A percentile compares a stretch with the other conserved stretches of the same genome.
Evolutionary conservation across 2,797 vertebrate genomes (phyloP).

Genomic region (Argentina silus): DNA sequence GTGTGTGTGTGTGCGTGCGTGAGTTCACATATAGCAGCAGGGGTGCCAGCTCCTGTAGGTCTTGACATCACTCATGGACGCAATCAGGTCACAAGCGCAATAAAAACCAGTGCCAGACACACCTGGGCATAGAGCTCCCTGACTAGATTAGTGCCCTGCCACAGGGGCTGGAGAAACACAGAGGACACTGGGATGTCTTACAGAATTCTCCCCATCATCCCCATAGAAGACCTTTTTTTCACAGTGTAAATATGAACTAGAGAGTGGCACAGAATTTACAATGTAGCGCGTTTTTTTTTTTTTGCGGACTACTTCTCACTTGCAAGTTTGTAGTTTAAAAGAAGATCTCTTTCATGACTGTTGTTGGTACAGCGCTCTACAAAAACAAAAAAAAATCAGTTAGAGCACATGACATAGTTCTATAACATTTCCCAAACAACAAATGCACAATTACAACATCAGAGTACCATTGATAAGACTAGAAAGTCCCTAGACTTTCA

Average conservation of each 20-base stretch:
- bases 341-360: no score
- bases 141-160: slow-evolving; percentile 52
- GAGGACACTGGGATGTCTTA: slow-evolving; percentile 47
- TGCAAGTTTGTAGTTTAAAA: no score
- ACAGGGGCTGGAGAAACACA: slow-evolving; percentile 25
- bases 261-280: background rate
- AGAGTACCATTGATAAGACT: background rate
- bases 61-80: slow-evolving; percentile 58
- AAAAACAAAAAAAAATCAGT: background rate
- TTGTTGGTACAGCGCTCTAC: no score
- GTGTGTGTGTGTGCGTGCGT: background rate
- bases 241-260: background rate
- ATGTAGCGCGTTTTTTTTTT: no score
- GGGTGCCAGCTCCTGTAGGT: slow-evolving; percentile 60
- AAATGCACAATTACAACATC: background rate
- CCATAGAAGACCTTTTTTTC: background rate
- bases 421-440: background rate
- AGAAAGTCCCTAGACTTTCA: no score
- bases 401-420: background rate
- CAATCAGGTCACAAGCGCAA: slow-evolving; percentile 59
- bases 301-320: no score
- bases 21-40: slow-evolving; percentile 45
- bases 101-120: slow-evolving; percentile 56
- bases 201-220: slow-evolving; percentile 58
- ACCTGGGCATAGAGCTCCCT: slow-evolving; percentile 56